phyloP scores from a whole-genome alignment of 2,888 invertebrate genomes.

The Drosophila pullipes region DNA sequence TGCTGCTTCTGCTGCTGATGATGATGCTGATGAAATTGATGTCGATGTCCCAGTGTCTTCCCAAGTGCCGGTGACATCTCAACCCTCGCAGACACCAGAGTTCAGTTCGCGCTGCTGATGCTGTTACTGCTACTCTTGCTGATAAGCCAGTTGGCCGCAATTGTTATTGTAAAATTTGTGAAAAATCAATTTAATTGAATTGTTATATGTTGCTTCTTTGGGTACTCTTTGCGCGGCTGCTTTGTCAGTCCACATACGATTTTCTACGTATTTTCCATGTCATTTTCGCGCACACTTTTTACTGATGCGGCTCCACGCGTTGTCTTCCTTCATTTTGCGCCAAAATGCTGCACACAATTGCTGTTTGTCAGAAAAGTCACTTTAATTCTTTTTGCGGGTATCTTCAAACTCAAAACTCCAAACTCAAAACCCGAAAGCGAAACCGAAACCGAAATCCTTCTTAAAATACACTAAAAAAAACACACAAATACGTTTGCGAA shows the following conservation, averaged over 20 bases:
- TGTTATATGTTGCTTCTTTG: conserved; percentile 17
- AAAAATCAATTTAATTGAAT: conserved; percentile 47
- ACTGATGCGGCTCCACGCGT: conserved; percentile 30
- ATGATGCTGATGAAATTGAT: conserved; percentile 42
- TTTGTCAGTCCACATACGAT: conserved; percentile 66
- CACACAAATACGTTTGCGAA: conserved; percentile 31
- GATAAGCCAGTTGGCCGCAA: conserved; percentile 48
- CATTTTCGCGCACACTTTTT: conserved; percentile 68
- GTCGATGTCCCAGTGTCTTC: conserved; percentile 43
- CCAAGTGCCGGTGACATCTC: conserved; percentile 61
- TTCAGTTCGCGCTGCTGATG: conserved; percentile 34
- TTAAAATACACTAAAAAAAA: conserved; percentile 20
- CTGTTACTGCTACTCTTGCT: conserved; percentile 10
- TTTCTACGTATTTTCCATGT: conserved; percentile 82
- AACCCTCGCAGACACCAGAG: conserved; percentile 40
- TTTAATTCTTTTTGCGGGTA: conserved; percentile 13
- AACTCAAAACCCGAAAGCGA: conserved; percentile 5
- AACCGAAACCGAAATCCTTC: conserved; percentile 16
- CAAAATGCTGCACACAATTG: conserved; percentile 56
- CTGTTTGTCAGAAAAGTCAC: conserved; percentile 47
- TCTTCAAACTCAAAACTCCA: neutral
- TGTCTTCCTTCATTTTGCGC: conserved; percentile 68
- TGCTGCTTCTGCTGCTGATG: neutral
- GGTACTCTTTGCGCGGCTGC: conserved; percentile 38
- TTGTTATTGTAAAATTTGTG: conserved; percentile 38